Conservation (phyloP, 2,113 vertebrate species). For the Tricholaema leucomelas region DNA sequence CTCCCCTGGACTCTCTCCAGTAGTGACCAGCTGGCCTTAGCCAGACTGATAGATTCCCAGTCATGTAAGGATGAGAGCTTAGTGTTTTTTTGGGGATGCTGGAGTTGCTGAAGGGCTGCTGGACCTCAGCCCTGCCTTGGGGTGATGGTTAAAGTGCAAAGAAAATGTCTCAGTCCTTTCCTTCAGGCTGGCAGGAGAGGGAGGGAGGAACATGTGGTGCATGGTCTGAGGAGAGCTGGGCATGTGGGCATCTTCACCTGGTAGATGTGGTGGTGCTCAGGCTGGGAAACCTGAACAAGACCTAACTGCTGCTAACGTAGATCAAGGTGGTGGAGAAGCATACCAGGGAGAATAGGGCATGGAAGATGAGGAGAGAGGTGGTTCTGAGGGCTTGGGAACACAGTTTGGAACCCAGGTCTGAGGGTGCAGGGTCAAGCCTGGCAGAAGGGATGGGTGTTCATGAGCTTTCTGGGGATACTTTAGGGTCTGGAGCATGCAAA, state of each 20-base stretch:
- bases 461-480: not conserved
- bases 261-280: rapidly evolving
- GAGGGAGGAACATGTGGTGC: not conserved
- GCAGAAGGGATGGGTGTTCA: not conserved
- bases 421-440: not conserved
- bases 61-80: too few relatives aligned
- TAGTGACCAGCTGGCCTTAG: too few relatives aligned
- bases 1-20: too few relatives aligned
- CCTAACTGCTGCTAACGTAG: not conserved
- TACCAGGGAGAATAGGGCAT: rapidly evolving
- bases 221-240: not conserved
- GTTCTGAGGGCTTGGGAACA: not conserved
- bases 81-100: too few relatives aligned
- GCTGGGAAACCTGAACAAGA: not conserved
- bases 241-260: too few relatives aligned
- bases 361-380: not conserved
- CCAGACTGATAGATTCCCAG: too few relatives aligned
- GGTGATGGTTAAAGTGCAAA: too few relatives aligned
- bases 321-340: not conserved
- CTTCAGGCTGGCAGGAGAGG: too few relatives aligned
- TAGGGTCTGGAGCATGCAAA: not conserved
- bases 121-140: too few relatives aligned
- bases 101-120: too few relatives aligned
- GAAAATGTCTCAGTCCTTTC: too few relatives aligned
- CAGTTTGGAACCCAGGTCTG: not conserved